Base-by-base conservation (phyloP, 2,797 vertebrate genomes). In the Varecia variegata region DNA sequence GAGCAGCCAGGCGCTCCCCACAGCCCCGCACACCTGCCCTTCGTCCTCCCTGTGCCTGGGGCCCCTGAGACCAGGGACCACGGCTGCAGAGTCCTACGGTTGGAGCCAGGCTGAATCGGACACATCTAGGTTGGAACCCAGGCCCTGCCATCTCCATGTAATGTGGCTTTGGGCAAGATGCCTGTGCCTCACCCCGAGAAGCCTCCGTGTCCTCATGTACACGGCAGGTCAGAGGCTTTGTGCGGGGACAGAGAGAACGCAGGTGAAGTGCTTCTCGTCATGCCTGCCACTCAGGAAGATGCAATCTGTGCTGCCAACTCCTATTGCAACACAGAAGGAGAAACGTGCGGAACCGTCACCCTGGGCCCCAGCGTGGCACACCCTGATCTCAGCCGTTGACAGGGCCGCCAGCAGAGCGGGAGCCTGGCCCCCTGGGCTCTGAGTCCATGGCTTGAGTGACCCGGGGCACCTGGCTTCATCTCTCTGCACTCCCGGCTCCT, bases 111-210 rank as follows among this genome's bases (percentile, higher is more conserved):
- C 38, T 95, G 82, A 38, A 47, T 25, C 21, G 0, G 32, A 27
- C 88, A 17, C 15, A 1, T 13, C 30, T 5, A n/a, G 82, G 71
- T 2, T 23, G 87, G 58, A 76, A 95, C 91, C 96, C 91, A 87
- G 47, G 79, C 0, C 90, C 96, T 96, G 97, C 62, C 96, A 91
- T 85, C 96, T 95, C 58, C 92, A 71, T 10, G 35, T 62, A 89
- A 30, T 83, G 85, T 90, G 94, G 86, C 92, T 95, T 93, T 90
- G 98, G 92, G 95, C 95, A 88, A 96, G 94, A 9, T n/a, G 62
- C 32, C 7, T 4, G 14, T 20, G 32, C 62, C 32, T 67, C 32
- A 12, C 7, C 60, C 17, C 8, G 32, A 35, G 32, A 45, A 70
- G 74, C 70, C 30, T 95, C 71, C 8, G 87, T 85, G 68, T 88